Base-by-base conservation (phyloP, 2,113 vertebrate species). In the Takifugu bimaculatus region DNA sequence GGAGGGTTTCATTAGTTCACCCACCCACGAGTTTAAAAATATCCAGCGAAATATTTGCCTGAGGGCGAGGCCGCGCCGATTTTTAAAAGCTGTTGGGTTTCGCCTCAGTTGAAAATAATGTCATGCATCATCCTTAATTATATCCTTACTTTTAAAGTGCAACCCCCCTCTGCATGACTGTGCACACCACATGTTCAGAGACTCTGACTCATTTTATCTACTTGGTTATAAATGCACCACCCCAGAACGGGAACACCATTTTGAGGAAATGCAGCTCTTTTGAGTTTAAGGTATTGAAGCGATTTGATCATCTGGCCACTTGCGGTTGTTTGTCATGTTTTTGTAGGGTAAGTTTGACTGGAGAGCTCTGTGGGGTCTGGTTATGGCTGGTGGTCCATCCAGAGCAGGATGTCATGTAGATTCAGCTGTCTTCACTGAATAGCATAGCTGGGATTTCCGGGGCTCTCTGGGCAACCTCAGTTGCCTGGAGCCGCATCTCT, bases 351-450 rank as follows among this genome's bases (percentile, higher is more conserved):
- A 45, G 14, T 6, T 12, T 61, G 47, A 70, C 26, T 27, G 6
- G 26, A 60, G 53, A 43, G 26, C 61, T 51, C 55, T 62, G 2
- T 26, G 26, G 28, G 35, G n/a, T 57, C 53, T 6, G 60, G 54
- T 65, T 51, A 47, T 43, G 39, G 57, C 50, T 15, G 63, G 54
- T 63, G 63, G 32, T 54, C 43, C 51, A 47, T 43, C 26, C 12
- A 13, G 55, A 55, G 57, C n/a, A 14, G 48, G 53, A 58, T 54
- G 43, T 54, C 32, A 52, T 11, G 43, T 51, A 49, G 72, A 9
- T 66, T 50, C 87, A 87, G 80, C 77, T 84, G 87, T 75, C 68
- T 73, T 35, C 53, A 54, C 32, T 86, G 82, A 86, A 81, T 82
- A 70, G 72, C 85, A 85, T 82, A 62, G 68, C 51, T 71, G 47